Base-by-base conservation (phyloP, 2,797 vertebrate genomes). In the Halcyon badia region DNA sequence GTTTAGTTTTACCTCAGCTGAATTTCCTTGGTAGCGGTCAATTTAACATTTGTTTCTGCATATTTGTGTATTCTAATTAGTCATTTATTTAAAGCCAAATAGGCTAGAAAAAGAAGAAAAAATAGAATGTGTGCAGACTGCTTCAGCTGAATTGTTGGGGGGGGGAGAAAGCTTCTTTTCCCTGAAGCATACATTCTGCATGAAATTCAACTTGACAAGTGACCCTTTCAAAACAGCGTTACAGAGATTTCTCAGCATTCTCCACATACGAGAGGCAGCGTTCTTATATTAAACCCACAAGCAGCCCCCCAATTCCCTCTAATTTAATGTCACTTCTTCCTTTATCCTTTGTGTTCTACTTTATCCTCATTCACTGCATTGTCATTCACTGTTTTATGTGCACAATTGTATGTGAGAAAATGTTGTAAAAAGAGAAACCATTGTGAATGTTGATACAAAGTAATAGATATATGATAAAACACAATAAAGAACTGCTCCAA, bases 171-270 rank as follows among this genome's bases (percentile, higher is more conserved):
- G 75, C 90, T 89, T 61, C 60, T 91, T 95, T 95, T 91, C 87
- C 95, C 95, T 0, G 83, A 79, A 97, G 95, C 93, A 49, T 64
- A 35, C 48, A 82, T 95, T 97, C 85, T 95, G 93, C 94, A 95
- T 95, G 85, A 97, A 97, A 97, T 97, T 97, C 95, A 90, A 90
- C 91, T 95, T 97, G 97, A 96, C 97, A 97, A 96, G 91, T 96
- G 97, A 94, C 96, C 93, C 96, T 96, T 97, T 95, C 89, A 93
- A 37, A 94, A 52, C 66, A 73, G 87, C 10, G 4, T 77, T 93
- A 79, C 80, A 83, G 79, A 93, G 93, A 97, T 94, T 96, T 94
- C 85, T 94, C n/a, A 4, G 56, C 66, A 3, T 86, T 94, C 78
- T 87, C 69, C 21, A 5, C 51, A 54, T 80, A 85, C 4, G 37